Percentiles rank a stretch among this genome's conserved stretches.
Evolutionary conservation across 1,140 invertebrate species (phyloP).

Genomic region (Scaptodrosophila lebanonensis): DNA sequence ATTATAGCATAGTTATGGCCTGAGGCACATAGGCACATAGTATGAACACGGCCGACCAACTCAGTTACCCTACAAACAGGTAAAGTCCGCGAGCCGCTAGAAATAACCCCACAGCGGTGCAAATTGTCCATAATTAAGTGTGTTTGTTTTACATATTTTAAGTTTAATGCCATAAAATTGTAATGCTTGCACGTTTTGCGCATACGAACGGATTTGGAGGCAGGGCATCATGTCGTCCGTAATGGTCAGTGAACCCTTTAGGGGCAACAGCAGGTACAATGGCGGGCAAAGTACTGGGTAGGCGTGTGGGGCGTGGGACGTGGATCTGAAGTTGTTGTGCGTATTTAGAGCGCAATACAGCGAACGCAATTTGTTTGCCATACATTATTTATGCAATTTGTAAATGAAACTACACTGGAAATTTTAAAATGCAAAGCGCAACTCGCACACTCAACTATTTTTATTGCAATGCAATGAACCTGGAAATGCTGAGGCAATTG

Average conservation of each 20-base stretch:
- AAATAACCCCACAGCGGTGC: constrained; percentile 7
- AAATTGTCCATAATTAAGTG: constrained; percentile 26
- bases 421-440: constrained; percentile 4
- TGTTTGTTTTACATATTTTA: constrained; percentile 49
- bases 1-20: too few relatives aligned
- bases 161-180: constrained; percentile 59
- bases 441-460: too few relatives aligned
- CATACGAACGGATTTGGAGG: neutral
- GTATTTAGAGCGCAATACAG: constrained; percentile 40
- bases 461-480: too few relatives aligned
- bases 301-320: constrained; percentile 5
- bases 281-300: too few relatives aligned
- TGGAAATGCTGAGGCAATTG: too few relatives aligned
- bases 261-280: neutral
- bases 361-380: constrained; percentile 47
- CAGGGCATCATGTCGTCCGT: neutral
- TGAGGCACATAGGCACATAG: too few relatives aligned
- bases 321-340: constrained; percentile 25
- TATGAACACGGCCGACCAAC: neutral
- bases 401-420: constrained; percentile 27
- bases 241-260: constrained; percentile 8
- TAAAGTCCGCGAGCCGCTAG: too few relatives aligned
- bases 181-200: constrained; percentile 45
- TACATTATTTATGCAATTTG: constrained; percentile 55
- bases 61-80: constrained; percentile 8